phyloP scores from a whole-genome alignment of 1,140 invertebrate genomes.

The Palaemon carinicauda region DNA sequence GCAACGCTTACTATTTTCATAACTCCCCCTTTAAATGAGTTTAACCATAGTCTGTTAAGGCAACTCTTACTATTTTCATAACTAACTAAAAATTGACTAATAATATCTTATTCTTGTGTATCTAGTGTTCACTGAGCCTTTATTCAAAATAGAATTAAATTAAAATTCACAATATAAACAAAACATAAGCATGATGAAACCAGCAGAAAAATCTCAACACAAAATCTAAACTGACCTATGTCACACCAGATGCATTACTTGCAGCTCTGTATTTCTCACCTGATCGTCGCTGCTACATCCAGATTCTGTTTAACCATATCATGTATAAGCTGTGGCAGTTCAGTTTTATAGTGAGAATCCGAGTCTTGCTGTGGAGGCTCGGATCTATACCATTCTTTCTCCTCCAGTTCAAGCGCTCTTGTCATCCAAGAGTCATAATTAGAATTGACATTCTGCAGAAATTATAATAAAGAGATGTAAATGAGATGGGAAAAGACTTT shows the following conservation, averaged over 20 bases:
- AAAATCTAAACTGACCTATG: not conserved
- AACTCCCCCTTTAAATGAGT: too few species aligned
- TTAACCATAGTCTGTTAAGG: too few species aligned
- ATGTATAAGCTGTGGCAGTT: constrained; percentile 94
- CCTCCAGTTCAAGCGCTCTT: constrained; percentile 89
- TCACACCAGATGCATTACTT: not conserved
- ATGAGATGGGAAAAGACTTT: not conserved
- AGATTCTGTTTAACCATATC: constrained; percentile 99
- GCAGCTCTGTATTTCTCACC: constrained; percentile 58
- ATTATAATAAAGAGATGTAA: constrained; percentile 15
- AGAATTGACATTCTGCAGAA: constrained; percentile 79
- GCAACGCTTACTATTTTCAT: too few species aligned
- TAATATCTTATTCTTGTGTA: too few species aligned
- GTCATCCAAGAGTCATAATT: constrained; percentile 97
- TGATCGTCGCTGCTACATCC: constrained; percentile 80
- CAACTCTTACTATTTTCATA: too few species aligned
- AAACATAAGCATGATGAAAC: too few species aligned
- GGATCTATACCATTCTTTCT: constrained; percentile 83
- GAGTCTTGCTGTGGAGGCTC: constrained; percentile 80
- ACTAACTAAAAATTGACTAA: too few species aligned
- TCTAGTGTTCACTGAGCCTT: too few species aligned
- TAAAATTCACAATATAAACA: too few species aligned
- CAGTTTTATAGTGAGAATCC: constrained; percentile 84
- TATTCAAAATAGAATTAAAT: too few species aligned
- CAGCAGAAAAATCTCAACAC: not conserved